Percentiles rank a stretch among this genome's conserved stretches.
Evolutionary conservation across 1,140 invertebrate species (phyloP).

Genomic region (Druon quercuslanigerum): DNA sequence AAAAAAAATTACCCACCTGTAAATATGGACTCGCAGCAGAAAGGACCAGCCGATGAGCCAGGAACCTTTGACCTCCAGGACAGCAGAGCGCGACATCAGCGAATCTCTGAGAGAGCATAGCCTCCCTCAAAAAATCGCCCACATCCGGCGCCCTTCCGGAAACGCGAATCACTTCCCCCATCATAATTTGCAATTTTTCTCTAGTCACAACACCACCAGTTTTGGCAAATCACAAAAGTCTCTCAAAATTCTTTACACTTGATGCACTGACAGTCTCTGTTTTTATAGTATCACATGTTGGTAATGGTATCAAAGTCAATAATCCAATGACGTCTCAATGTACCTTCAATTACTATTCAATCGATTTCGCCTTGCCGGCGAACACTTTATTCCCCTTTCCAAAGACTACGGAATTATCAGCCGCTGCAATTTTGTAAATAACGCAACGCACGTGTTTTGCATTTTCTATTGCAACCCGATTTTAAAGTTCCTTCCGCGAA

Average conservation of each 20-base stretch:
- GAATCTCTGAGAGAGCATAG: conserved; percentile 65
- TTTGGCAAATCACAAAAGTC: background rate
- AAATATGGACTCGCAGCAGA: conserved; percentile 69
- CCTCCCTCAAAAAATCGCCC: conserved; percentile 61
- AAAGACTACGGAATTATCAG: background rate
- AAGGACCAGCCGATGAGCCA: conserved; percentile 69
- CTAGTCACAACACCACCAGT: background rate
- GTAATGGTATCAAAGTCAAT: background rate
- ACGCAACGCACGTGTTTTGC: conserved; percentile 5
- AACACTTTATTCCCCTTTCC: background rate
- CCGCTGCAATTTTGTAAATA: background rate
- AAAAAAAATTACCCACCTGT: conserved; percentile 55
- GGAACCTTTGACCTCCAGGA: conserved; percentile 64
- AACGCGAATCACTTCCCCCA: conserved; percentile 59
- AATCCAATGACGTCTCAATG: conserved; percentile 2
- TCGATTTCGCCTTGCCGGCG: background rate
- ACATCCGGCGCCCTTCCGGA: conserved; percentile 59
- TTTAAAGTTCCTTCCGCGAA: background rate
- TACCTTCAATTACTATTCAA: background rate
- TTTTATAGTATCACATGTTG: background rate
- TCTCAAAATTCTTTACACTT: background rate
- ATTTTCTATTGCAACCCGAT: conserved; percentile 6
- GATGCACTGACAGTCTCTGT: background rate
- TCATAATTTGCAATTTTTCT: conserved; percentile 33
- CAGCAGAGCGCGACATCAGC: conserved; percentile 69